A percentile compares a stretch with the other conserved stretches of the same genome.
Conservation (phyloP, 1,140 invertebrate species). For the Rhizoglyphus robini region DNA sequence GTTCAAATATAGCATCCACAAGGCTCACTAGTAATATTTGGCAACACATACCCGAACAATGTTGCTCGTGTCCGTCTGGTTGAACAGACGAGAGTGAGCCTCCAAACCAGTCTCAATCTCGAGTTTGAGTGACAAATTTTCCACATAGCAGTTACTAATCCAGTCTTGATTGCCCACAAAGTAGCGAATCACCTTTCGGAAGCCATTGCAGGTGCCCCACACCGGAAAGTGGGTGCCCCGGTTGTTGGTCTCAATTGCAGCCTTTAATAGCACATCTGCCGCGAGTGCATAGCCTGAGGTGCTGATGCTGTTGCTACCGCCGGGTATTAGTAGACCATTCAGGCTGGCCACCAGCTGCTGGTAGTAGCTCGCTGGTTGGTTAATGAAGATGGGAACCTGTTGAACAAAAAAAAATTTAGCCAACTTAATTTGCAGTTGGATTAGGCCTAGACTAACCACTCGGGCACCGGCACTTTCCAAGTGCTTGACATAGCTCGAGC, state of each 20-base stretch:
- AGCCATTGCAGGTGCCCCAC: constrained; percentile 75
- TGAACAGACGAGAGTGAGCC: too few relatives aligned
- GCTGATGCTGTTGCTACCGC: constrained; percentile 40
- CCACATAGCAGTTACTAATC: background rate
- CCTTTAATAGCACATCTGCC: constrained; percentile 47
- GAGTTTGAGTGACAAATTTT: background rate
- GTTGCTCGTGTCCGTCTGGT: too few relatives aligned
- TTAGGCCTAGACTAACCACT: constrained; percentile 39
- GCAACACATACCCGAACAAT: too few relatives aligned
- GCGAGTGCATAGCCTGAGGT: constrained; percentile 54
- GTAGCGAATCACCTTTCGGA: constrained; percentile 41
- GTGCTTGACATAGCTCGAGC: constrained; percentile 71
- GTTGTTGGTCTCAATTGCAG: constrained; percentile 51
- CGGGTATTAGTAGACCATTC: constrained; percentile 55
- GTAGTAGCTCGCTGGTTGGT: constrained; percentile 34
- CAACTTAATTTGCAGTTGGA: background rate
- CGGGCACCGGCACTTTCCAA: constrained; percentile 63
- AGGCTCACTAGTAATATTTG: too few relatives aligned
- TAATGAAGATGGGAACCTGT: constrained; percentile 25
- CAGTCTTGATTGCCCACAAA: background rate
- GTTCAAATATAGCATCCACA: too few relatives aligned
- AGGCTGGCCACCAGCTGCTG: constrained; percentile 30
- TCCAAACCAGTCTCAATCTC: too few relatives aligned
- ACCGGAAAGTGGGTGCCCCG: constrained; percentile 62
- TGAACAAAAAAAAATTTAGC: background rate